Evolutionary conservation across 2,888 invertebrate species (phyloP).

Genomic region (Arge pagana): DNA sequence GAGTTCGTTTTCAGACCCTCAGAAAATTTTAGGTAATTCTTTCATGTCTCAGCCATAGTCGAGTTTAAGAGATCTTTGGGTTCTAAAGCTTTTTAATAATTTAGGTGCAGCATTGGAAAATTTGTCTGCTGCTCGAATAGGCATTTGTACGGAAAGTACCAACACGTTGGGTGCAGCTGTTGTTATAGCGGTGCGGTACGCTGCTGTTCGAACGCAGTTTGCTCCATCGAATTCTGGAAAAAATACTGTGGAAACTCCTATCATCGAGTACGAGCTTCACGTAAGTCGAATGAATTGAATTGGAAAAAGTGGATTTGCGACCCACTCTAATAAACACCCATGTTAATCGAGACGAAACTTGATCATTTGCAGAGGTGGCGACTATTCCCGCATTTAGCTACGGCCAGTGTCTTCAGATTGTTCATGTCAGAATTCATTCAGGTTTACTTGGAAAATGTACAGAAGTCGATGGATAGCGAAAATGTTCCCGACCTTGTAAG

Average conservation of each 20-base stretch:
- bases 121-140: conserved; percentile 81
- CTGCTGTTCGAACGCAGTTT: conserved; percentile 80
- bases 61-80: background rate
- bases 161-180: conserved; percentile 74
- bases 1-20: conserved; percentile 88
- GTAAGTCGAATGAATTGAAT: conserved; percentile 60
- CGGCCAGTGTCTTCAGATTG: conserved; percentile 69
- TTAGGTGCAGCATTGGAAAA: conserved; percentile 79
- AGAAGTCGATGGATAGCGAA: conserved; percentile 63
- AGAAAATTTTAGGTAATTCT: conserved; percentile 72
- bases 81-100: background rate
- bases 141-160: conserved; percentile 70
- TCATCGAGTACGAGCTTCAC: conserved; percentile 83
- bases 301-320: conserved; percentile 6
- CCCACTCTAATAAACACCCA: background rate
- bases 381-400: conserved; percentile 75
- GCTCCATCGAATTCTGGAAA: conserved; percentile 52
- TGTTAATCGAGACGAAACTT: conserved; percentile 8
- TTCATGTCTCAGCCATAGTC: background rate
- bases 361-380: conserved; percentile 74
- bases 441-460: conserved; percentile 70
- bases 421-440: conserved; percentile 69
- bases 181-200: conserved; percentile 79
- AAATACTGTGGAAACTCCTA: conserved; percentile 69
- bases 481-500: conserved; percentile 50